These are phyloP conservation scores for Coregonus clupeaformis DNA, from an alignment of 2,113 vertebrate genomes.

Conservation along the genomic window DNA sequence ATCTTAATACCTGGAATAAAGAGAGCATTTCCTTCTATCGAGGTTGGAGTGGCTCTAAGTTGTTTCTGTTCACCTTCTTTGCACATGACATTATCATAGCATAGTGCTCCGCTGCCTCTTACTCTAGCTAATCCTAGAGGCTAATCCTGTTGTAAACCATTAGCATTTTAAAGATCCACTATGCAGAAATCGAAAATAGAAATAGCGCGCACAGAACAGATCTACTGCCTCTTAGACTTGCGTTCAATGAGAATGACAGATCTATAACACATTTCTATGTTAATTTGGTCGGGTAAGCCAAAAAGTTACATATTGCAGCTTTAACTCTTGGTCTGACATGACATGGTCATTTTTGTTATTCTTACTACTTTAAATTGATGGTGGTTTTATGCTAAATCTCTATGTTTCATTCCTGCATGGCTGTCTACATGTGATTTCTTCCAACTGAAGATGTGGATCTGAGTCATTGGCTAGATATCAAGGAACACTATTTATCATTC, in stretches of 20 bases:
- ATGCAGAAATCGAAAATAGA: no score
- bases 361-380: not conserved
- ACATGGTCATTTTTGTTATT: not conserved
- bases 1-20: constrained; percentile 34
- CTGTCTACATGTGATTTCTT: not conserved
- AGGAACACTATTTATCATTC: not conserved
- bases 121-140: constrained; percentile 48
- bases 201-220: no score
- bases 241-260: no score
- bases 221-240: no score
- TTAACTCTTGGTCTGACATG: constrained; percentile 24
- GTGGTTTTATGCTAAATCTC: not conserved
- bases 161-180: constrained; percentile 24
- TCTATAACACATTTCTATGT: no score
- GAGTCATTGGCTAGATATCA: not conserved
- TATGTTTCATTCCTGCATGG: not conserved
- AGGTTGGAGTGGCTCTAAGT: constrained; percentile 24
- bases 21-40: constrained; percentile 36
- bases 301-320: no score
- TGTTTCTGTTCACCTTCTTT: not conserved
- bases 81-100: not conserved
- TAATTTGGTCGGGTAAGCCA: no score
- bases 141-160: constrained; percentile 60
- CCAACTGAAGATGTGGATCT: not conserved
- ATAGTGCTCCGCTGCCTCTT: not conserved